Conservation (phyloP, 2,888 invertebrate species). For the Metopia argyrocephala region DNA sequence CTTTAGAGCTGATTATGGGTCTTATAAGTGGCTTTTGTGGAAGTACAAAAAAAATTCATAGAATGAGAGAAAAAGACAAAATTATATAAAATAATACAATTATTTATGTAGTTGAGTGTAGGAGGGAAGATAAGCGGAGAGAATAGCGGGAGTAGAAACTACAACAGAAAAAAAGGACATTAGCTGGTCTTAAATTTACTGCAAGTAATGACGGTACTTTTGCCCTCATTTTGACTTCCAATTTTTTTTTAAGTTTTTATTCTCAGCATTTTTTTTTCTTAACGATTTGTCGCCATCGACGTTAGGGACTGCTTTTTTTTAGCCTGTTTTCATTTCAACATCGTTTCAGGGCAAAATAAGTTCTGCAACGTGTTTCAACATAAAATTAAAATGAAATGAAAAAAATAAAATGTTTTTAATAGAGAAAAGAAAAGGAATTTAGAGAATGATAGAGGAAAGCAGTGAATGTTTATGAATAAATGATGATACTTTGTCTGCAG, state of each 20-base stretch:
- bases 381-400: conserved; percentile 13
- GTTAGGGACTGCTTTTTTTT: background rate
- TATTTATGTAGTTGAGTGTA: too few species aligned
- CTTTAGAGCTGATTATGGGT: conserved; percentile 63
- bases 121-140: conserved; percentile 2
- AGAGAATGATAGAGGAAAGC: background rate
- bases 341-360: conserved; percentile 36
- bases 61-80: background rate
- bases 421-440: background rate
- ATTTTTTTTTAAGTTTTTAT: background rate
- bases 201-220: conserved; percentile 58
- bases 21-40: conserved; percentile 53
- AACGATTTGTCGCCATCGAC: conserved; percentile 9
- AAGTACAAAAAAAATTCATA: conserved; percentile 29
- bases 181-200: conserved; percentile 55
- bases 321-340: conserved; percentile 20
- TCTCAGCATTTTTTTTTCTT: background rate
- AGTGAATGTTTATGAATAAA: conserved; percentile 47
- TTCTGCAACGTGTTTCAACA: conserved; percentile 49
- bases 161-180: conserved; percentile 39
- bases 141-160: background rate
- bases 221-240: conserved; percentile 25
- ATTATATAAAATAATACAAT: background rate
- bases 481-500: conserved; percentile 51
- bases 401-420: too few species aligned